Base-by-base conservation (phyloP, 2,888 invertebrate genomes). In the Brachylomia viminalis region DNA sequence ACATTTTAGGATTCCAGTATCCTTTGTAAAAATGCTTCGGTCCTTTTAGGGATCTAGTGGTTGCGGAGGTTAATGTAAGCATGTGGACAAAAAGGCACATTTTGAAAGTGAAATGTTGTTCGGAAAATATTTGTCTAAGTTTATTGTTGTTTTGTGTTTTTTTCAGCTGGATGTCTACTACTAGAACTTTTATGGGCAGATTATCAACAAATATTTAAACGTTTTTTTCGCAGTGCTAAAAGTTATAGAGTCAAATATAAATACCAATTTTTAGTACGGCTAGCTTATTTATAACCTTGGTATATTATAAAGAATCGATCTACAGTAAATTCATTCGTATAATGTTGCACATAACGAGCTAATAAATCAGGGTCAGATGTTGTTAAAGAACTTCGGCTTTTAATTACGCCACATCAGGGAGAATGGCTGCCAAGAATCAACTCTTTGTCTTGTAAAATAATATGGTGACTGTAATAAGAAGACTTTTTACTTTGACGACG, bases 381-480 rank as follows among this genome's bases (percentile, higher is more conserved):
- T 45, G 64, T 27, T 7, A 27, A 45, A 64, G 20, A 45, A 45
- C 27, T 45, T 45, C 27, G 64, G 42, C 20, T 20, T 64, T 45
- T 71, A 65, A 71, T 65, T 49, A 71, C 65, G 38, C 49, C 38
- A 20, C 17, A 33, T 70, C 13, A 20, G 20, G 15, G 20, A 38
- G 65, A 65, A 47, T 17, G 27, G 33, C 17, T 75, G 64, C 49
- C 64, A 49, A 64, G 15, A 66, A 15, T 61, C 23, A 45, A 42
- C 15, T 47, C 65, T 65, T 65, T 30, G 13, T 47, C 30, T 47
- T 66, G 52, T 73, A 38, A 52, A 73, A 67, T 59, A 73, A 52
- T 52, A 52, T 42, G 17, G n/a, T 42, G 17, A 8, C 38, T 62
- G 10, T 42, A 64, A 27, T 64, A 17, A 42, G 2, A 64, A 64